Conservation (phyloP, 2,888 invertebrate genomes). For the Standfussiana lucernea region DNA sequence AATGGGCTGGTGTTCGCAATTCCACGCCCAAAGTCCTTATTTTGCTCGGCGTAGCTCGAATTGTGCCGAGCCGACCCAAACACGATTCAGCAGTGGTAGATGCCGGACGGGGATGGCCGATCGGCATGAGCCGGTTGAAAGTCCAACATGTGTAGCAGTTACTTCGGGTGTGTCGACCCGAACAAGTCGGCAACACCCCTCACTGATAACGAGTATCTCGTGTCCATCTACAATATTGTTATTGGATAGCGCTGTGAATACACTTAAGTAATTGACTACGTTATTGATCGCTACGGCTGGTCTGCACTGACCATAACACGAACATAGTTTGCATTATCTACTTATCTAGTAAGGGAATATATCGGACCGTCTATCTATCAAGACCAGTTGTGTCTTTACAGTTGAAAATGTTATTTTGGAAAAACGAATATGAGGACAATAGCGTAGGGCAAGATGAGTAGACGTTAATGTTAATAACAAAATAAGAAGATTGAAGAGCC, state of each 20-base stretch:
- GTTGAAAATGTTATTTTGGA: neutral
- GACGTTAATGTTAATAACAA: neutral
- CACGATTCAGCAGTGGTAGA: neutral
- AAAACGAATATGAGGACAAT: neutral
- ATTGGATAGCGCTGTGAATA: constrained; percentile 33
- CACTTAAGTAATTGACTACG: constrained; percentile 31
- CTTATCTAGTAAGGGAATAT: neutral
- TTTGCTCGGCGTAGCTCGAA: neutral
- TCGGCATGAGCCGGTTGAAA: neutral
- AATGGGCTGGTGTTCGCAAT: no score
- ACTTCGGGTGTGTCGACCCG: neutral
- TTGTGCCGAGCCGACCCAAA: neutral
- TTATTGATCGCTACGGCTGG: constrained; percentile 26
- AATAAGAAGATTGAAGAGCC: neutral
- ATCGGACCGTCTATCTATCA: neutral
- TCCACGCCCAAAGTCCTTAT: no score
- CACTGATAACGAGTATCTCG: constrained; percentile 22
- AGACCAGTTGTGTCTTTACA: neutral
- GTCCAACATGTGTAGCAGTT: neutral
- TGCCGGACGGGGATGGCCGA: neutral
- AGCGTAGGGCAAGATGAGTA: neutral
- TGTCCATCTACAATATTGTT: constrained; percentile 39
- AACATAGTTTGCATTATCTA: neutral
- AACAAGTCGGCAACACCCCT: neutral
- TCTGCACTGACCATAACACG: constrained; percentile 19